phyloP scores from a whole-genome alignment of 1,140 invertebrate genomes.

The Pseudachorutes palmiensis region DNA sequence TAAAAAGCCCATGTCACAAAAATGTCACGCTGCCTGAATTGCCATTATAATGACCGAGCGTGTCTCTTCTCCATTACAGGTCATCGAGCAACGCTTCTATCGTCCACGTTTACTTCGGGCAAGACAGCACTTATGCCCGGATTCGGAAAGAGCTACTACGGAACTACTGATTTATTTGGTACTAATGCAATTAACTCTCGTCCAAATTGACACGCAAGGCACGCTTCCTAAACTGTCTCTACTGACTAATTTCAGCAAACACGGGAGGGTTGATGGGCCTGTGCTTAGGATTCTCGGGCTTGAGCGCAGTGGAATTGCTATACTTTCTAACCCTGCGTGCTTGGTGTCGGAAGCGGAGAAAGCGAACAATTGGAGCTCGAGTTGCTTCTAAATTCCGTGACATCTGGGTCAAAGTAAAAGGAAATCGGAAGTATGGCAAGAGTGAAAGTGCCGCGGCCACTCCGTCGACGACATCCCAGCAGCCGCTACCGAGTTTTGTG shows the following conservation, averaged over 20 bases:
- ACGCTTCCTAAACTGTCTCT: not conserved
- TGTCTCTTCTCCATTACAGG: no score
- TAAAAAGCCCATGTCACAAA: no score
- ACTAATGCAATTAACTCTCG: not conserved
- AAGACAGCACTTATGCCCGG: conserved; percentile 26
- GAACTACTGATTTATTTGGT: conserved; percentile 25
- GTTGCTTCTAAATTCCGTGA: conserved; percentile 8
- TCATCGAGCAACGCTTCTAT: conserved; percentile 21
- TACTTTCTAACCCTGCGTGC: conserved; percentile 47
- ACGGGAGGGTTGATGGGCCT: conserved; percentile 59
- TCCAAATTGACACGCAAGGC: not conserved
- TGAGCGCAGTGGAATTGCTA: conserved; percentile 55
- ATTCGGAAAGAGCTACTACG: conserved; percentile 27
- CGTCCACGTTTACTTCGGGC: conserved; percentile 26
- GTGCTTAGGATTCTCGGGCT: conserved; percentile 57
- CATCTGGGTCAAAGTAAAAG: not conserved
- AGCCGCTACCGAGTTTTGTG: not conserved
- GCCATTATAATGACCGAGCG: no score
- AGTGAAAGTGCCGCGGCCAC: not conserved
- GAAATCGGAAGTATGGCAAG: not conserved
- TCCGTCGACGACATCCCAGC: not conserved
- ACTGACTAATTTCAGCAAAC: conserved; percentile 43
- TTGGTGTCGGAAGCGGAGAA: conserved; percentile 14
- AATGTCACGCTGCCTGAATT: no score
- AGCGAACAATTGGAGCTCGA: not conserved